Base-by-base conservation (phyloP, 2,797 vertebrate species). In the Phylloscopus collybita region DNA sequence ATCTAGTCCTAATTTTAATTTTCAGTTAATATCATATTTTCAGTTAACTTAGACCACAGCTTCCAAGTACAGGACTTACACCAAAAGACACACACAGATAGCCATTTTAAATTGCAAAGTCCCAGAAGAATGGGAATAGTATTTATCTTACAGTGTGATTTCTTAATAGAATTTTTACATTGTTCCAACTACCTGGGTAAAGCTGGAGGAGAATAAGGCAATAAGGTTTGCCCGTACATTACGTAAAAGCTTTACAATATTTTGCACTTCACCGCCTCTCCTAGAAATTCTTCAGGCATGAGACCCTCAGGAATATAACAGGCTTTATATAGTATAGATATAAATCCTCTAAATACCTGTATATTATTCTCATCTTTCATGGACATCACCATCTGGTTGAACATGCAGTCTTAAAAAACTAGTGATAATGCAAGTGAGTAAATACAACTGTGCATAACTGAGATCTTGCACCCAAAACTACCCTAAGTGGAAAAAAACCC, bases 401-500 rank as follows among this genome's bases (percentile, higher is more conserved):
- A 19, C 32, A 93, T 0, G 1, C 6, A 45, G 10, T 26, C 53
- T 62, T 27, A 61, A 67, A 88, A 50, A 26, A 16, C 3, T 12
- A 67, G 16, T 45, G 62, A 23, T 60, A 75, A 72, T 8, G 54
- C 30, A 82, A 81, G 83, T 15, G 19, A 79, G 70, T 18, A 93
- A 86, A 83, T 25, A 76, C 3, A 44, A 26, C 22, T 69, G 20
- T 51, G 23, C 25, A 38, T 60, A 86, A 91, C 13, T 34, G 29
- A 90, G 47, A 80, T 50, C 50, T 49, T 54, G 38, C 5, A 6
- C 47, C 72, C 10, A 71, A 86, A 82, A 50, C 36, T 56, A 38
- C 20, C 40, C 19, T 30, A 67, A 71, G 13, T 23, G 4, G 25
- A 2, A 29, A 22, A 80, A 81, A 50, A 9, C 2, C 0, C 3